Base-by-base conservation (phyloP, 2,888 invertebrate species). In the Temnothorax unifasciatus region DNA sequence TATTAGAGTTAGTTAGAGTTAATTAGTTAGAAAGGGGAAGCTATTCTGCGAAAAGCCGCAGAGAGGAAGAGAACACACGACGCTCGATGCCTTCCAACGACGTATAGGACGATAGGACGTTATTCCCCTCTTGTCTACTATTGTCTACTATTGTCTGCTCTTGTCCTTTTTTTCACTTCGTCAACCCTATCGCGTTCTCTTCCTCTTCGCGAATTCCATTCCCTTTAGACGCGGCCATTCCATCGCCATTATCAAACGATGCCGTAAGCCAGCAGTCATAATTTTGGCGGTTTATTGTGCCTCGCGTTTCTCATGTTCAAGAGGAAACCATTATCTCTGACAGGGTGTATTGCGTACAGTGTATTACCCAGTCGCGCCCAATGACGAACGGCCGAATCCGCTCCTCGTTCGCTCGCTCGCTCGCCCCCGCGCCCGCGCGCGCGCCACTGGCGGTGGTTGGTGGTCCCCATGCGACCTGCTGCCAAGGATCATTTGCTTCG, bases 321-420 rank as follows among this genome's bases (percentile, higher is more conserved):
- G 91, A 90, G 90, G 90, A 91, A 92, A 90, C 91, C 92, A 93
- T 92, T 92, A 92, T 91, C 88, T 59, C 82, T 90, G 92, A 93
- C 92, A 92, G 91, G 91, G 90, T 81, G 79, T 92, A 93, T 93
- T 91, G 92, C 92, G 86, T 87, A 87, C 88, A 89, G 90, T 92
- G 90, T 92, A 92, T 92, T 92, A 90, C 89, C 47, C 91, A 93
- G 92, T 90, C 92, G 92, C 92, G 91, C 87, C 91, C 91, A 87
- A 87, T 92, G 92, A 93, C 91, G 90, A 90, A 92, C 91, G 92
- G 91, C 92, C 89, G 88, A 89, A 88, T 89, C 87, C 85, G 76
- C 86, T 90, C 86, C 89, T 86, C 85, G 76, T 85, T 90, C 86
- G 88, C 86, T 89, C 82, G 87, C 85, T 47, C 47, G 15, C 75